These are phyloP conservation scores for Metellina segmentata DNA, from an alignment of 2,888 invertebrate species.

Conservation along the genomic window DNA sequence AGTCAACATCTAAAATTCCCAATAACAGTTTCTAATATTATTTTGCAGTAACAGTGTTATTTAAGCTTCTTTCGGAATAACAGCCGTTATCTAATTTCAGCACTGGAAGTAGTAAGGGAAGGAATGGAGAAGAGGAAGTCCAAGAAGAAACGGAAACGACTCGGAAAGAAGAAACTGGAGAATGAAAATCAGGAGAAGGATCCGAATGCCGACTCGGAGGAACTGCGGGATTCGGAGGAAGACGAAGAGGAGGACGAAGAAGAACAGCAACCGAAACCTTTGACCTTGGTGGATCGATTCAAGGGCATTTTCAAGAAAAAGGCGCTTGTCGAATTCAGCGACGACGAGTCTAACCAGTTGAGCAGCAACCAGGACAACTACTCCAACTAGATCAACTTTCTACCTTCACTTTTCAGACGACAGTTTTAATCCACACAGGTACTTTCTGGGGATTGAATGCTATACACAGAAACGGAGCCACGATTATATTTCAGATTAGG, in stretches of 20 bases:
- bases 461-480: no score
- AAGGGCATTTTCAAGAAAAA: conserved; percentile 23
- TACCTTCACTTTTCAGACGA: no score
- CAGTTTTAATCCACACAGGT: no score
- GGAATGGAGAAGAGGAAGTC: neutral
- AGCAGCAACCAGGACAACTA: neutral
- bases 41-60: no score
- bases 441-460: no score
- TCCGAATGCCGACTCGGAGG: conserved; percentile 7
- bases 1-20: no score
- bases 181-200: neutral
- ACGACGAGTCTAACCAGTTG: conserved; percentile 39
- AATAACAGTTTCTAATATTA: no score
- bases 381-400: no score
- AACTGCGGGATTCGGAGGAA: neutral
- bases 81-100: neutral
- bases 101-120: neutral
- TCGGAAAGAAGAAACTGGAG: conserved; percentile 36
- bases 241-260: neutral
- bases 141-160: conserved; percentile 83
- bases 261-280: neutral
- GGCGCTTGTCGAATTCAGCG: conserved; percentile 35
- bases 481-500: no score
- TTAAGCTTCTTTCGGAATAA: no score
- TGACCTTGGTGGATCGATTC: conserved; percentile 14